phyloP scores from a whole-genome alignment of 2,888 invertebrate species.

The Sycophila texana region DNA sequence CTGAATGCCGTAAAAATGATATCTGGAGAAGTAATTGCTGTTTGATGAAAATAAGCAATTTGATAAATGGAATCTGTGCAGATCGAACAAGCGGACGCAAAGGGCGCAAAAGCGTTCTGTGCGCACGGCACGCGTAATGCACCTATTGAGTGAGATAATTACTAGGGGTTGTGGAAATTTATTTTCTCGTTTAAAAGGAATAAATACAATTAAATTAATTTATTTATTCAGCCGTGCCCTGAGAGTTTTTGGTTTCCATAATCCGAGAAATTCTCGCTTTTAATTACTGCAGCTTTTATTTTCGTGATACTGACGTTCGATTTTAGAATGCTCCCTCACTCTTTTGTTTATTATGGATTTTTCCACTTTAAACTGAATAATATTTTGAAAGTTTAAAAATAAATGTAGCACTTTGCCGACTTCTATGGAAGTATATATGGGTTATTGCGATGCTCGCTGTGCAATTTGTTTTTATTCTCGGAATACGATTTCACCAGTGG shows the following conservation, averaged over 20 bases:
- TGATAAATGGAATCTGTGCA: constrained; percentile 9
- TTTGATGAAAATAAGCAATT: constrained; percentile 39
- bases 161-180: neutral
- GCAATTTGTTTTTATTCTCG: no score
- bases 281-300: no score
- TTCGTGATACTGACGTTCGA: neutral
- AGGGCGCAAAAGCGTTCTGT: neutral
- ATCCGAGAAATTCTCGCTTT: neutral
- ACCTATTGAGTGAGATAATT: neutral
- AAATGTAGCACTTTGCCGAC: no score
- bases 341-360: no score
- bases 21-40: neutral
- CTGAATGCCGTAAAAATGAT: constrained; percentile 24
- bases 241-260: constrained; percentile 5
- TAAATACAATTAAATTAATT: neutral
- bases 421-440: no score
- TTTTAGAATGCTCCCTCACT: neutral
- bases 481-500: no score
- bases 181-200: neutral
- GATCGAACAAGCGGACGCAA: neutral
- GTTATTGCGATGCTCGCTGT: no score
- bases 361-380: no score
- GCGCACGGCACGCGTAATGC: no score
- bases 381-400: no score
- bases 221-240: neutral